These are phyloP conservation scores for Littorina saxatilis DNA, from an alignment of 1,140 invertebrate species.

Conservation along the genomic window DNA sequence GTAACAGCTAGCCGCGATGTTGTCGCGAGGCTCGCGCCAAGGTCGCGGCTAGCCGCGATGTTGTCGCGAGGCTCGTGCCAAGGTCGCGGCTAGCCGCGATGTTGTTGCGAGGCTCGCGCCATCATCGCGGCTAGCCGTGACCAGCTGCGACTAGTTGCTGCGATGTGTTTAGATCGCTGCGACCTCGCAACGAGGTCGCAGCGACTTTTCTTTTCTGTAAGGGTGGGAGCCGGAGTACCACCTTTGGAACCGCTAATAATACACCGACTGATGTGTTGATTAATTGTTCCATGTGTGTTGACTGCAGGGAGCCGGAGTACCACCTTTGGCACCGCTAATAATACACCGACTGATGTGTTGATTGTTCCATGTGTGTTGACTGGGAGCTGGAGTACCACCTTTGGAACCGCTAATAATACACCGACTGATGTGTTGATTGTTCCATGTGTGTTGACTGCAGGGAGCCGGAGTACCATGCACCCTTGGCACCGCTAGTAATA, in stretches of 20 bases:
- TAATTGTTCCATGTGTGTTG: not conserved
- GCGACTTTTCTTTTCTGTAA: too few relatives aligned
- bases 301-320: not conserved
- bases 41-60: too few relatives aligned
- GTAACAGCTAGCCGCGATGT: too few relatives aligned
- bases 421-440: not conserved
- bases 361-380: not conserved
- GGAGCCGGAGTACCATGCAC: not conserved
- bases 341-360: not conserved
- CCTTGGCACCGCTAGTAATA: not conserved
- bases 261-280: not conserved
- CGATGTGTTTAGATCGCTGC: too few relatives aligned
- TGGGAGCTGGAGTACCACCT: constrained; percentile 52
- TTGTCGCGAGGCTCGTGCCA: too few relatives aligned
- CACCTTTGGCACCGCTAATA: not conserved
- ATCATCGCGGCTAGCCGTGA: too few relatives aligned
- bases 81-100: too few relatives aligned
- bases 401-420: not conserved
- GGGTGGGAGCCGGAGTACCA: not conserved
- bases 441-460: too few relatives aligned
- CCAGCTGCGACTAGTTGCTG: too few relatives aligned
- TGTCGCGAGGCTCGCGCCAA: too few relatives aligned
- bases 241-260: not conserved
- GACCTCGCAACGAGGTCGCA: too few relatives aligned
- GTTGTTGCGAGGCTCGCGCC: too few relatives aligned